phyloP scores from a whole-genome alignment of 2,797 vertebrate species.

The Rhyacichthys aspro region DNA sequence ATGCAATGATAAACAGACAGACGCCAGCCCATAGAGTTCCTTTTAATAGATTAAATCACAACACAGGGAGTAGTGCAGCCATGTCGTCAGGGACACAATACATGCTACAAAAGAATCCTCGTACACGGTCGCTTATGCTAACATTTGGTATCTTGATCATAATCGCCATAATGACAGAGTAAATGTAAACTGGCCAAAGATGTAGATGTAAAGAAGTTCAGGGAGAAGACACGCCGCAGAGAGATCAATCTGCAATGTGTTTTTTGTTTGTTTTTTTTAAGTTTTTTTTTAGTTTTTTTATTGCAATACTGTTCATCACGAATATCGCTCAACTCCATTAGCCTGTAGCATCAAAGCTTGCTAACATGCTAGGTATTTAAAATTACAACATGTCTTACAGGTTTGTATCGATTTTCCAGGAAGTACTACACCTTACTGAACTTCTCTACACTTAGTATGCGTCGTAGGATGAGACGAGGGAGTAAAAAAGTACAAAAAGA shows the following conservation, averaged over 20 bases:
- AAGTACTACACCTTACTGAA: constrained; percentile 39
- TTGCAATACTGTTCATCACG: constrained; percentile 38
- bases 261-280: no score
- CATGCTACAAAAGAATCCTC: constrained; percentile 85
- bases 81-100: constrained; percentile 83
- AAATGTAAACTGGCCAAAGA: constrained; percentile 67
- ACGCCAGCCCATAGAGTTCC: constrained; percentile 75
- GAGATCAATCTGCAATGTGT: constrained; percentile 23
- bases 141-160: constrained; percentile 76
- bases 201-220: constrained; percentile 68
- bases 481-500: constrained; percentile 80
- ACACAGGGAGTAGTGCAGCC: constrained; percentile 86
- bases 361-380: constrained; percentile 16
- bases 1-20: constrained; percentile 42
- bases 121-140: constrained; percentile 76
- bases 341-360: constrained; percentile 23
- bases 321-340: constrained; percentile 15
- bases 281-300: no score
- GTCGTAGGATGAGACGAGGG: constrained; percentile 54
- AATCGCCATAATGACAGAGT: constrained; percentile 50
- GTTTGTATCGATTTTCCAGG: constrained; percentile 12
- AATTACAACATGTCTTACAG: background rate
- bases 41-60: constrained; percentile 88
- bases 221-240: constrained; percentile 41
- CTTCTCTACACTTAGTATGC: constrained; percentile 52